phyloP scores from a whole-genome alignment of 2,113 vertebrate species.

The Cryptomyrus ogoouensis region DNA sequence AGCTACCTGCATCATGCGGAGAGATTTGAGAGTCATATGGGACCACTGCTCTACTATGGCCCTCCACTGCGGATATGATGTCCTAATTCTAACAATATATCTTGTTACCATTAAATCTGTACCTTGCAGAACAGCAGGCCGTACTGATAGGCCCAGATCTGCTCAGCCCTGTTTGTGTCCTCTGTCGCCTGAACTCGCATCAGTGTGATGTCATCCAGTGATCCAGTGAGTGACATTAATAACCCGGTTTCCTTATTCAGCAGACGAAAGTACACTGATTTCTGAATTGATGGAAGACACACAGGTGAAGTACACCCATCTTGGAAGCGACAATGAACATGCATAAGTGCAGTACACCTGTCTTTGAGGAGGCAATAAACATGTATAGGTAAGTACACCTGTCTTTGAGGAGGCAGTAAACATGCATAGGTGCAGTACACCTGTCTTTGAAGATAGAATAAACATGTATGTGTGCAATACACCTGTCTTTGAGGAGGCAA shows the following conservation, averaged over 20 bases:
- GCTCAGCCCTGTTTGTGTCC: conserved; percentile 67
- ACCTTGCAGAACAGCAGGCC: conserved; percentile 81
- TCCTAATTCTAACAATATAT: background rate
- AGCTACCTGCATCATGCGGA: conserved; percentile 58
- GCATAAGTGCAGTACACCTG: background rate
- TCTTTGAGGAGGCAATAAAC: background rate
- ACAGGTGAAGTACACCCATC: background rate
- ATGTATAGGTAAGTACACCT: background rate
- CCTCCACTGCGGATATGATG: background rate
- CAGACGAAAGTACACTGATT: conserved; percentile 74
- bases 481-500: background rate
- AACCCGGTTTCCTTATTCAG: conserved; percentile 73
- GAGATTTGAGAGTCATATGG: background rate
- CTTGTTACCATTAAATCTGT: background rate
- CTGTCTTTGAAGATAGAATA: background rate
- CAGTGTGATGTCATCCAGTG: conserved; percentile 79
- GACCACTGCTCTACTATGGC: background rate
- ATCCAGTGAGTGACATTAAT: conserved; percentile 76
- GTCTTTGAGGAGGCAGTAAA: background rate
- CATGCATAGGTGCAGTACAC: background rate
- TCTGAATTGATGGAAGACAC: conserved; percentile 55
- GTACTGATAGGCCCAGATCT: conserved; percentile 83
- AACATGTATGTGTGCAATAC: background rate
- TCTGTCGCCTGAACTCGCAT: conserved; percentile 75
- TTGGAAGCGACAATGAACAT: background rate